Percentiles rank a stretch among this genome's conserved stretches.
These are phyloP conservation scores for Zoanthus solanderi DNA, from an alignment of 92 coral and sea anemone species.

Conservation along the genomic window DNA sequence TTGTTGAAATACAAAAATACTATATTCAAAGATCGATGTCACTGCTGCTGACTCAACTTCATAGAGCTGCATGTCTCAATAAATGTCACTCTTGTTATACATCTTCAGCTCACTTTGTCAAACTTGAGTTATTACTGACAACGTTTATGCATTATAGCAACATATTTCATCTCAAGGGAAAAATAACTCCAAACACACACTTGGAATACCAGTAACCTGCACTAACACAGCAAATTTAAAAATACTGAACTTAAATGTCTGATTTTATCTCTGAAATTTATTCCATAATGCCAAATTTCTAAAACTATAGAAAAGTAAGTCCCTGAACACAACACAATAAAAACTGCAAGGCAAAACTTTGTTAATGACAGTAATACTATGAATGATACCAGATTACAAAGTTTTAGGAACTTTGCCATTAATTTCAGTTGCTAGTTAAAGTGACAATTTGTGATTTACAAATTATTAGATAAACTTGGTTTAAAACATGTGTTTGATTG, in stretches of 20 bases:
- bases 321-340: not conserved
- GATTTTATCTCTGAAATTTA: not conserved
- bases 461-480: no score
- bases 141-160: not conserved
- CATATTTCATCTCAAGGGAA: not conserved
- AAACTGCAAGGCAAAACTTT: constrained; percentile 41
- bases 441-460: no score
- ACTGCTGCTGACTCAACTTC: no score
- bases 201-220: not conserved
- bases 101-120: not conserved
- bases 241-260: not conserved
- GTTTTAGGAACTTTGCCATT: not conserved
- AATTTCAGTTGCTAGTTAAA: not conserved
- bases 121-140: not conserved
- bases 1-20: not conserved
- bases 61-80: not conserved
- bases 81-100: not conserved
- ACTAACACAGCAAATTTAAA: not conserved
- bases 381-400: not conserved
- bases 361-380: not conserved
- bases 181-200: not conserved
- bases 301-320: no score
- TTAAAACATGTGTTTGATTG: no score
- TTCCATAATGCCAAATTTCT: no score
- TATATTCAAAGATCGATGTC: not conserved